Evolutionary conservation across 2,888 invertebrate species (phyloP), one percentile per base, ranked within the genome.

Genomic region (Acanthacorydalis orientalis): DNA sequence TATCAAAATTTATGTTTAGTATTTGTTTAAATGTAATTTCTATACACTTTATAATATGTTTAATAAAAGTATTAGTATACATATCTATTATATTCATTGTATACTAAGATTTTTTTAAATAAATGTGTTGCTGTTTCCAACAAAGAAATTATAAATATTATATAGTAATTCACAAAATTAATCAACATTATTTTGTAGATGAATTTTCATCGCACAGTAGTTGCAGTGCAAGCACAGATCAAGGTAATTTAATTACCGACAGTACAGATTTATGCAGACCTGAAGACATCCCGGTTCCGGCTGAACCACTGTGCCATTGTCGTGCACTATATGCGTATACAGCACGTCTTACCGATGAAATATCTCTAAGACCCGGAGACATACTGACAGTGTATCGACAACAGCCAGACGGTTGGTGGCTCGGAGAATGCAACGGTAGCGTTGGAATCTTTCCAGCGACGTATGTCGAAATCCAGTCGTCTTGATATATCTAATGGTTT

Each of bases 321-420:
- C 78, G 80, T 56, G 93, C 88, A 2, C 69, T 92, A 23, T 93
- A 91, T 66, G 80, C 83, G 44, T 93, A 92, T 64, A 78, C 84
- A 54, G 88, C 91, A 44, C 84, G 85, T 59, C 73, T 90, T 50
- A 80, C 84, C 57, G 92, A 92, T 66, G 92, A 93, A 64, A 75
- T 93, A 40, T 81, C 66, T 38, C 57, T 72, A 31, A 65, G 62
- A 60, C 61, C 75, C 70, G 88, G 92, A 53, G 91, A 93, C 63
- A 69, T 88, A 43, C 86, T 93, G 56, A 83, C 81, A 55, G 83
- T 93, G 35, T 88, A 87, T 62, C 82, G 85, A 57, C 91, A 92
- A 60, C 89, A 90, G 63, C 85, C 84, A 33, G 90, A 91, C 59
- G 92, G 90, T 35, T 93, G 93, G 93, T 93, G 92, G 92, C 74